Conservation (phyloP, 2,797 vertebrate species). For the Intellagama lesueurii region DNA sequence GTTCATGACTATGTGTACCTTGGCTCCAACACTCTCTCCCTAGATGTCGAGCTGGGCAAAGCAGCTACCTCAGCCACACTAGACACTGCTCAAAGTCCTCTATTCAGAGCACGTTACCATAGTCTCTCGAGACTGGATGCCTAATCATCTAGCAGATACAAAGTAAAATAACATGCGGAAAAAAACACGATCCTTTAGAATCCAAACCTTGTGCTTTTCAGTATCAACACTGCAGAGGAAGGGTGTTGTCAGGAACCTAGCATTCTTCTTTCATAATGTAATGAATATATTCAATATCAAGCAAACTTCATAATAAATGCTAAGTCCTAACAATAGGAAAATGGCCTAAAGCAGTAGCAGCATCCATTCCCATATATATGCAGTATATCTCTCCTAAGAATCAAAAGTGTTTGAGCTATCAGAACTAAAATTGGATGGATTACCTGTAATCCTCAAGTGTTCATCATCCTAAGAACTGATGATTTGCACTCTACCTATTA, state of each 20-base stretch:
- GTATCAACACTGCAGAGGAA: neutral
- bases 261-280: neutral
- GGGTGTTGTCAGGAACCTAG: neutral
- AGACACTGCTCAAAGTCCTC: no score
- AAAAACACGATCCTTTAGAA: no score
- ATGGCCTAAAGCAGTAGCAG: neutral
- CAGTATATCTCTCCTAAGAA: constrained; percentile 28
- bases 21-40: neutral
- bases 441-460: constrained; percentile 18
- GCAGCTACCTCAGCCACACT: no score
- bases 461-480: constrained; percentile 26
- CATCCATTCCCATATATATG: neutral
- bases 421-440: constrained; percentile 47
- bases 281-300: constrained; percentile 10
- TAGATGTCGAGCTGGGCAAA: neutral
- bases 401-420: constrained; percentile 28
- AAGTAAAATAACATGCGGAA: no score
- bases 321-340: constrained; percentile 12
- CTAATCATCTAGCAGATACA: no score
- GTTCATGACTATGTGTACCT: no score
- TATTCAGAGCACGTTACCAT: no score
- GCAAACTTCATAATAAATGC: constrained; percentile 13
- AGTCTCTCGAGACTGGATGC: no score
- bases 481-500: constrained; percentile 1
- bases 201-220: neutral